Percentiles rank a stretch among this genome's conserved stretches.
These are phyloP conservation scores for Zaprionus bogoriensis DNA, from an alignment of 2,888 invertebrate genomes.

Conservation along the genomic window DNA sequence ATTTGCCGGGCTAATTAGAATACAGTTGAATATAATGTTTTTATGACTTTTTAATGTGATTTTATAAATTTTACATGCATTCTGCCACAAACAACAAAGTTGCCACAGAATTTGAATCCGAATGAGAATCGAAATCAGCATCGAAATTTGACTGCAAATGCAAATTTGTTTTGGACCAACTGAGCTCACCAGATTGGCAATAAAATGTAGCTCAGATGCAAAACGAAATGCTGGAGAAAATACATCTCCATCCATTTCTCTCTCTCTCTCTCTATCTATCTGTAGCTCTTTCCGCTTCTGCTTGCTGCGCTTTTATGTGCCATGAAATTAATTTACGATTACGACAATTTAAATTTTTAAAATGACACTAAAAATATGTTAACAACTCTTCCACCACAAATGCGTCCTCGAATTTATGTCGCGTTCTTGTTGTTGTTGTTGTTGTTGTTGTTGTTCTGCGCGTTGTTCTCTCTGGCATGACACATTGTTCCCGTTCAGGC, in stretches of 20 bases:
- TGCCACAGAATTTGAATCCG: conserved; percentile 23
- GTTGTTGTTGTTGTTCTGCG: conserved; percentile 12
- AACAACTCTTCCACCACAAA: conserved; percentile 62
- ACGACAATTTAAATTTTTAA: conserved; percentile 80
- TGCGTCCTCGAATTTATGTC: conserved; percentile 64
- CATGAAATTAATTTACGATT: conserved; percentile 83
- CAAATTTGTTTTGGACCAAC: conserved; percentile 22
- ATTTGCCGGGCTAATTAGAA: conserved; percentile 72
- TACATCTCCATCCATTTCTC: not conserved
- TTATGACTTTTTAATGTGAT: conserved; percentile 78
- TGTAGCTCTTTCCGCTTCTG: conserved; percentile 12
- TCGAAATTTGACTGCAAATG: not conserved
- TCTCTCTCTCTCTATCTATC: conserved; percentile 4
- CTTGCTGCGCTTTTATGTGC: conserved; percentile 74
- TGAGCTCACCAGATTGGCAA: conserved; percentile 22
- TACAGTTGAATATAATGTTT: conserved; percentile 77
- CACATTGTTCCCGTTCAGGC: conserved; percentile 52
- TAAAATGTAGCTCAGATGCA: not conserved
- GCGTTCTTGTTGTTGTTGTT: conserved; percentile 29
- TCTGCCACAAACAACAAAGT: conserved; percentile 27
- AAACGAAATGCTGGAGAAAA: conserved; percentile 1
- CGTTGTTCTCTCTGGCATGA: conserved; percentile 24
- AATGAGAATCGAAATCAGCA: not conserved
- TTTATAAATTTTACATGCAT: conserved; percentile 60
- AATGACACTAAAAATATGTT: conserved; percentile 75